A percentile compares a stretch with the other conserved stretches of the same genome.
phyloP scores from a whole-genome alignment of 2,797 vertebrate genomes.

The Poecilia picta region DNA sequence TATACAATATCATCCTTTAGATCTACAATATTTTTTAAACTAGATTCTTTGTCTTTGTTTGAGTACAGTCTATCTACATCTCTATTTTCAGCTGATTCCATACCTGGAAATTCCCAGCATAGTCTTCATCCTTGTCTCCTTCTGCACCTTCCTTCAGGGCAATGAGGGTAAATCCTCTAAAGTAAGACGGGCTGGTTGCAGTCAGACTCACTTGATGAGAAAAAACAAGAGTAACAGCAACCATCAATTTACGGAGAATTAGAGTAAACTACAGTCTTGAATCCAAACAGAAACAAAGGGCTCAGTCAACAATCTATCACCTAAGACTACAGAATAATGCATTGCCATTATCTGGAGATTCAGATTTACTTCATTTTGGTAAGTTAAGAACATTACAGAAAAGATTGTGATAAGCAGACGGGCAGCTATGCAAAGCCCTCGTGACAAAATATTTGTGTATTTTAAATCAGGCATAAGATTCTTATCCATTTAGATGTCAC shows the following conservation, averaged over 20 bases:
- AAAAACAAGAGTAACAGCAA: constrained; percentile 34
- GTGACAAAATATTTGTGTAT: neutral
- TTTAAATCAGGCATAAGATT: neutral
- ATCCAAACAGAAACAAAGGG: neutral
- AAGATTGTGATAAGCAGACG: neutral
- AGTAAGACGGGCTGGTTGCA: constrained; percentile 91
- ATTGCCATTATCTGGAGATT: constrained; percentile 3
- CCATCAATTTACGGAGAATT: constrained; percentile 27
- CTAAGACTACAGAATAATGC: neutral
- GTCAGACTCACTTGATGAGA: constrained; percentile 86
- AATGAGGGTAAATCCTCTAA: constrained; percentile 95
- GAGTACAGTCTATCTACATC: neutral
- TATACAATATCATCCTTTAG: neutral
- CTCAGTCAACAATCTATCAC: neutral
- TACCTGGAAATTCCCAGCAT: constrained; percentile 94
- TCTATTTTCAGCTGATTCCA: constrained; percentile 35
- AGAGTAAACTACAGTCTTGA: constrained; percentile 1
- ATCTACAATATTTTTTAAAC: neutral
- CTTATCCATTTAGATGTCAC: neutral
- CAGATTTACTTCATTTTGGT: too few relatives aligned
- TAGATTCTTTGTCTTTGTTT: neutral
- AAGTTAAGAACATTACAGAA: too few relatives aligned
- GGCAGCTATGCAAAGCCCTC: neutral
- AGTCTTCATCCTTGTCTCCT: constrained; percentile 95
- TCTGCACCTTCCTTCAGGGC: constrained; percentile 91